Evolutionary conservation across 2,113 vertebrate genomes (phyloP), one percentile per base, ranked within the genome.

Genomic region (Herpetotheres cachinnans): DNA sequence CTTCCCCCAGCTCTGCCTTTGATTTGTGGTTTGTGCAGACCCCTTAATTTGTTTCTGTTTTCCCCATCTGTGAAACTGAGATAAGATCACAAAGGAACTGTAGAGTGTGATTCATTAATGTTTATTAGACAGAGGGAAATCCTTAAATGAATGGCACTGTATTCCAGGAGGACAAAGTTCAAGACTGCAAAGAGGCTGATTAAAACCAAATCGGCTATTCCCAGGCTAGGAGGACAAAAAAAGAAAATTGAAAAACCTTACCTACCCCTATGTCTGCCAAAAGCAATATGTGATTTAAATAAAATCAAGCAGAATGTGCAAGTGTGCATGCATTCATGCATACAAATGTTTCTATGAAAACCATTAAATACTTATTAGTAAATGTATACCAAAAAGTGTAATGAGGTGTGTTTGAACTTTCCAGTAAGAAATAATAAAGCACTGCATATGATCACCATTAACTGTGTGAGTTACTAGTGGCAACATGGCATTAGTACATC

Each of bases 91-190:
- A 11, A 70, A 93, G 95, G 96, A 62, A 74, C 62, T 82, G 62
- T 54, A 15, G 93, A 71, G 81, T 11, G 93, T 14, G 84, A 71
- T 77, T 95, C 91, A 95, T 96, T 97, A 85, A 89, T 82, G 91
- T 82, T 94, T 96, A 95, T 96, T 94, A 97, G 91, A 29, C 77
- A 38, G 93, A 84, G 93, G 91, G 91, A 96, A 95, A 95, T 91
- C 94, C 86, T 84, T 73, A 49, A 76, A 82, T 93, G 89, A 97
- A 91, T 58, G 91, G 89, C 73, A 4, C 58, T 50, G 52, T 94
- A 69, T 95, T 94, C 86, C 81, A 82, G 73, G 42, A 96, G 93
- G 93, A 90, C 91, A 96, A 95, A 94, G 94, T 95, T 95, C 86
- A 93, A 49, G 50, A 21, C 81, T 96, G 96, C 62, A 50, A 50